Base-by-base conservation (phyloP, 1,140 invertebrate genomes). In the Littorina saxatilis region DNA sequence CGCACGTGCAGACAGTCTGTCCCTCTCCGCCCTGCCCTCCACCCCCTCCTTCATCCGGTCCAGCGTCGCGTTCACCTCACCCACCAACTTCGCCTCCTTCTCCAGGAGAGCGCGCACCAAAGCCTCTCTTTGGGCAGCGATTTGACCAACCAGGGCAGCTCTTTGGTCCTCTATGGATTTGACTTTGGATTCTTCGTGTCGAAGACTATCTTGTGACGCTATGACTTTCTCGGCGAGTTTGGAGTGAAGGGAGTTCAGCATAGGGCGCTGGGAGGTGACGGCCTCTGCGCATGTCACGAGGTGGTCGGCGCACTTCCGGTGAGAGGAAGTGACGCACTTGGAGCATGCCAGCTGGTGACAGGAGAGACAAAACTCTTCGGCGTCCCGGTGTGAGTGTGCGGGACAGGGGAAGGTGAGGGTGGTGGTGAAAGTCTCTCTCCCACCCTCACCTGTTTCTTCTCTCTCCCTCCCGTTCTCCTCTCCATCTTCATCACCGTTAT, bases 311-410 rank as follows among this genome's bases (percentile, higher is more conserved):
- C 83, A 84, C 47, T 73, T 66, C 23, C 76, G 66, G 70, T 84
- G 83, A n/a, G 78, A 37, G 0, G 80, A 73, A 17, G 80, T 50
- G 23, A 82, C 29, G 76, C 83, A 84, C 43, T 84, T 84, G 43
- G 55, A 66, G 72, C 83, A 84, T 20, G 80, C 78, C 4, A 79
- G 32, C 55, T 80, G 66, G 9, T 82, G 39, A 58, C 83, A 84
- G 43, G 61, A 55, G 17, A 58, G 40, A 40, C 83, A 84, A 61
- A 75, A 84, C 55, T 61, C 27, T 20, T 79, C 76, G 47, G 83
- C 83, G 27, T 73, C 40, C 1, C 79, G 37, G 40, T 84, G 70
- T 0, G 75, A 9, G 66, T 84, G 83, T 4, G 39, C 29, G 29
- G 76, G 29, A 40, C 82, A 79, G 35, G 76, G 43, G 66, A 32